phyloP scores from a whole-genome alignment of 2,888 invertebrate species.

The Tupiocoris notatus region DNA sequence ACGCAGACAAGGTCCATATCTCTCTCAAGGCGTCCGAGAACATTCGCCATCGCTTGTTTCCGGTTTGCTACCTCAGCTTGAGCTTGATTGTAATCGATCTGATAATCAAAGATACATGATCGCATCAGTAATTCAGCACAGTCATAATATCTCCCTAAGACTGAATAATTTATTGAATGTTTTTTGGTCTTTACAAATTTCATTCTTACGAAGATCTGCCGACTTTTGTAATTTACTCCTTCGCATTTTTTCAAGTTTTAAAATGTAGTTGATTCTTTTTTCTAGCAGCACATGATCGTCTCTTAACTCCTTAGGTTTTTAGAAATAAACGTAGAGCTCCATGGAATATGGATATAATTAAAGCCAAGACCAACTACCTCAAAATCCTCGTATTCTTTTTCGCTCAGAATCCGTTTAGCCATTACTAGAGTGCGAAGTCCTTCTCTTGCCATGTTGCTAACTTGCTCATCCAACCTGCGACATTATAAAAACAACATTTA shows the following conservation, averaged over 20 bases:
- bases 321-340: too few species aligned
- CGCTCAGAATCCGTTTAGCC: constrained; percentile 64
- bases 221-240: too few species aligned
- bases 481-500: background rate
- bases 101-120: background rate
- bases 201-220: too few species aligned
- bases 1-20: constrained; percentile 78
- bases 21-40: constrained; percentile 81
- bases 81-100: constrained; percentile 74
- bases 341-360: too few species aligned
- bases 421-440: constrained; percentile 70
- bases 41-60: constrained; percentile 75
- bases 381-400: constrained; percentile 68
- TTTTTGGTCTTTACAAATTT: too few species aligned
- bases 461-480: constrained; percentile 73
- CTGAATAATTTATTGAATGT: too few species aligned
- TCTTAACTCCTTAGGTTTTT: too few species aligned
- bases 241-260: too few species aligned
- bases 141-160: too few species aligned
- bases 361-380: constrained; percentile 56
- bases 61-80: constrained; percentile 82
- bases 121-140: too few species aligned
- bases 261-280: too few species aligned
- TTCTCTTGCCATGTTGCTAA: constrained; percentile 86
- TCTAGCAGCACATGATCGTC: too few species aligned